Conservation (phyloP, 2,113 vertebrate species). For the Ictidomys tridecemlineatus region DNA sequence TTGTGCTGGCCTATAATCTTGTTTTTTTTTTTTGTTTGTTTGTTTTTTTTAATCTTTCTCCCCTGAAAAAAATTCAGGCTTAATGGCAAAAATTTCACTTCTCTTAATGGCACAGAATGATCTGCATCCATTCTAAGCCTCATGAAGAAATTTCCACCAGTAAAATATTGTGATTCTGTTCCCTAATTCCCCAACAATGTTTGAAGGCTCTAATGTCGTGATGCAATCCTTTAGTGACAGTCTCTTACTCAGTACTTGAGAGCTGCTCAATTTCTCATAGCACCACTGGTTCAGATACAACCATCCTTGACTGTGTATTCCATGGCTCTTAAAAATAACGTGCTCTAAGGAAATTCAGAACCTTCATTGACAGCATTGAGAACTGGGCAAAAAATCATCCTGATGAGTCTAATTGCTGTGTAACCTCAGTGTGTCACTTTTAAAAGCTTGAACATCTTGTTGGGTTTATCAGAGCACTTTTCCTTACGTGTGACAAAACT, state of each 20-base stretch:
- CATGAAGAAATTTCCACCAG: background rate
- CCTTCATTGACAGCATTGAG: background rate
- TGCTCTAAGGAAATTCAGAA: conserved; percentile 26
- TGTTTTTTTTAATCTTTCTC: background rate
- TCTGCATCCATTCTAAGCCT: background rate
- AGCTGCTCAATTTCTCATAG: background rate
- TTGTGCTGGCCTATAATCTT: background rate
- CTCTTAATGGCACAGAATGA: conserved; percentile 9
- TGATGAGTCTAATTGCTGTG: background rate
- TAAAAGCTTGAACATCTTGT: background rate
- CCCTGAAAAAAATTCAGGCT: accelerated
- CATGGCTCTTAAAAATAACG: conserved; percentile 40
- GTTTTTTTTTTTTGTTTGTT: background rate
- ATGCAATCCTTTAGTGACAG: background rate
- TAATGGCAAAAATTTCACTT: background rate
- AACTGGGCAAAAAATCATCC: conserved; percentile 2
- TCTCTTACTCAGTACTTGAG: background rate
- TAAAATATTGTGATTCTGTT: conserved; percentile 5
- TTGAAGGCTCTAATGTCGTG: background rate
- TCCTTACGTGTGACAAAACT: conserved; percentile 29
- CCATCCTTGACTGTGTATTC: background rate
- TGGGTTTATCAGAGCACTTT: conserved; percentile 22
- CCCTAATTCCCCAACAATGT: background rate
- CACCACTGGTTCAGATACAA: background rate
- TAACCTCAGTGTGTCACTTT: background rate